Conservation (phyloP, 2,113 vertebrate species). For the Mustela lutreola region DNA sequence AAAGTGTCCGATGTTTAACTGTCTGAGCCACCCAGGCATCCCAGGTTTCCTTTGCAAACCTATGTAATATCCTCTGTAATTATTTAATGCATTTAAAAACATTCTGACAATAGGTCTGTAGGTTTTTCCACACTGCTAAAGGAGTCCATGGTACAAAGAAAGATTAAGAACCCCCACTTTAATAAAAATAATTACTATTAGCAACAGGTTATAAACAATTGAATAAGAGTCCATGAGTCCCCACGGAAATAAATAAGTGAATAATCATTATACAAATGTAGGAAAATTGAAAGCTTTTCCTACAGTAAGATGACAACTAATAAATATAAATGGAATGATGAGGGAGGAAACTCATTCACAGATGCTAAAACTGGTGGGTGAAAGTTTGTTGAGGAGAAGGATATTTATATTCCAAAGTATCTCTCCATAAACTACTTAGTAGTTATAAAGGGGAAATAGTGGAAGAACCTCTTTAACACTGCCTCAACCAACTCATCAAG, state of each 20-base stretch:
- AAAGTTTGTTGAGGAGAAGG: constrained; percentile 22
- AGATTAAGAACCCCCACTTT: constrained; percentile 22
- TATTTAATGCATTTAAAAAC: constrained; percentile 1
- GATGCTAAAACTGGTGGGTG: neutral
- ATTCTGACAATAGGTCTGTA: neutral
- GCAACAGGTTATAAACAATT: constrained; percentile 6
- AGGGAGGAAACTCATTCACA: neutral
- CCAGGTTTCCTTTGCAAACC: constrained; percentile 26
- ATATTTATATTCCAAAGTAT: neutral
- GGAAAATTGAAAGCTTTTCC: constrained; percentile 29
- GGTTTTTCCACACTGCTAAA: constrained; percentile 10
- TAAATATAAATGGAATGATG: constrained; percentile 8
- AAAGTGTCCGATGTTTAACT: neutral
- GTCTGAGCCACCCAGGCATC: neutral
- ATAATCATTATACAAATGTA: constrained; percentile 29
- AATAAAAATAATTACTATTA: constrained; percentile 51
- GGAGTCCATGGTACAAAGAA: constrained; percentile 4
- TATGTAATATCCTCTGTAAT: neutral
- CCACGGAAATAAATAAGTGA: neutral
- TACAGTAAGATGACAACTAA: neutral
- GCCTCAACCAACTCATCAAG: neutral
- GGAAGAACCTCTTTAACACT: neutral
- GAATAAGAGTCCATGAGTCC: neutral
- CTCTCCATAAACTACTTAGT: constrained; percentile 34
- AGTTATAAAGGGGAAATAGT: constrained; percentile 5